Percentiles rank a stretch among this genome's conserved stretches.
phyloP scores from a whole-genome alignment of 2,888 invertebrate species.

The Drosophila fungiperda region DNA sequence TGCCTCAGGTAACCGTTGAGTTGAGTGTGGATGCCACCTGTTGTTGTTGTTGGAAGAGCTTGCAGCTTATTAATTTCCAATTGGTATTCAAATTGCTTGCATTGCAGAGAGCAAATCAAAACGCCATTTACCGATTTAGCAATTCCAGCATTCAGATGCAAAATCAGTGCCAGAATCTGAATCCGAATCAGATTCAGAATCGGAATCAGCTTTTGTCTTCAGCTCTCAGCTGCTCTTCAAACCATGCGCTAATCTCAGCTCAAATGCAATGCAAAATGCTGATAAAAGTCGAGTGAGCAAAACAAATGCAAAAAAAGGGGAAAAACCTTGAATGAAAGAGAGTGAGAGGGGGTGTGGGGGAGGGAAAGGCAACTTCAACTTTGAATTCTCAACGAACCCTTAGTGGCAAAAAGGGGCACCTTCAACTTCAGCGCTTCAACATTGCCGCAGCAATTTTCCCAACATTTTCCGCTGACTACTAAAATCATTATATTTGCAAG shows the following conservation, averaged over 20 bases:
- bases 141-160: constrained; percentile 29
- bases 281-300: constrained; percentile 40
- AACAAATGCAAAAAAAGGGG: constrained; percentile 38
- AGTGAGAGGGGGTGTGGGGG: background rate
- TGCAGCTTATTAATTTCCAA: constrained; percentile 65
- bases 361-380: constrained; percentile 8
- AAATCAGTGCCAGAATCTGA: background rate
- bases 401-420: constrained; percentile 33
- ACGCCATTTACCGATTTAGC: constrained; percentile 61
- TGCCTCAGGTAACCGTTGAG: background rate
- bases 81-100: constrained; percentile 37
- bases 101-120: constrained; percentile 51
- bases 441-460: constrained; percentile 75
- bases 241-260: constrained; percentile 75
- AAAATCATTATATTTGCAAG: constrained; percentile 78
- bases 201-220: constrained; percentile 4
- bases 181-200: background rate
- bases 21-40: constrained; percentile 17
- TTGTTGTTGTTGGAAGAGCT: background rate
- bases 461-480: constrained; percentile 80
- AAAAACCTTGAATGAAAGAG: constrained; percentile 37
- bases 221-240: constrained; percentile 9
- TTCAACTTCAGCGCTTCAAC: constrained; percentile 67
- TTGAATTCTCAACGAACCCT: background rate
- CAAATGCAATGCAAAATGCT: constrained; percentile 70